Percentiles rank a stretch among this genome's conserved stretches.
phyloP scores from a whole-genome alignment of 2,797 vertebrate species.

The Psittacula echo region DNA sequence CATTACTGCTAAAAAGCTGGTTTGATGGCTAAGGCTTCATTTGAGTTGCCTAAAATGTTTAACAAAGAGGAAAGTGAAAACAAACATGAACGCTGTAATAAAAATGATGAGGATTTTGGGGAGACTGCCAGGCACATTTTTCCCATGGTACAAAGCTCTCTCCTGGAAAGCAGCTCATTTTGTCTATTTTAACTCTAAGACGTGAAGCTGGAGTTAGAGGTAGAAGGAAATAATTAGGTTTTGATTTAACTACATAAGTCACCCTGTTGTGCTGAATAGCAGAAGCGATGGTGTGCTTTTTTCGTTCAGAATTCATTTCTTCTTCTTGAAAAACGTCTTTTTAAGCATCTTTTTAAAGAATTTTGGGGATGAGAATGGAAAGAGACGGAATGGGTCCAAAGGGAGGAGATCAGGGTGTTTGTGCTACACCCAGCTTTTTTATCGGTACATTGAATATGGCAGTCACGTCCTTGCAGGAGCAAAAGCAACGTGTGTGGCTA shows the following conservation, averaged over 20 bases:
- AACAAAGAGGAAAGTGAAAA: constrained; percentile 67
- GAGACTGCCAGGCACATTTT: constrained; percentile 41
- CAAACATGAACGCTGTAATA: constrained; percentile 67
- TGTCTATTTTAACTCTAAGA: background rate
- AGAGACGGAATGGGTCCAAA: background rate
- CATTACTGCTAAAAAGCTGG: constrained; percentile 71
- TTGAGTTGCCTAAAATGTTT: constrained; percentile 60
- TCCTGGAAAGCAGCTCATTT: constrained; percentile 20
- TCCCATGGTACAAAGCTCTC: constrained; percentile 10
- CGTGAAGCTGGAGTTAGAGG: background rate
- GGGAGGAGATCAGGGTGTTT: background rate
- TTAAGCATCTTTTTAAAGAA: background rate
- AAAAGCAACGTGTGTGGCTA: background rate
- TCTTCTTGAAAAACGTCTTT: background rate
- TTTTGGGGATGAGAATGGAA: background rate
- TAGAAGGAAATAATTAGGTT: constrained; percentile 31
- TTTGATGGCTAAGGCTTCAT: constrained; percentile 64
- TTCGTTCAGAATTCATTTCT: background rate
- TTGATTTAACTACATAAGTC: background rate
- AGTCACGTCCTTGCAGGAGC: background rate
- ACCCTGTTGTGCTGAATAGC: background rate
- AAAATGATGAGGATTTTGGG: constrained; percentile 61
- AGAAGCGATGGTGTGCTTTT: background rate
- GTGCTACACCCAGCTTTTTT: background rate
- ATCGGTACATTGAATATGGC: background rate